Base-by-base conservation (phyloP, 2,113 vertebrate genomes). In the Eurystomus gularis region DNA sequence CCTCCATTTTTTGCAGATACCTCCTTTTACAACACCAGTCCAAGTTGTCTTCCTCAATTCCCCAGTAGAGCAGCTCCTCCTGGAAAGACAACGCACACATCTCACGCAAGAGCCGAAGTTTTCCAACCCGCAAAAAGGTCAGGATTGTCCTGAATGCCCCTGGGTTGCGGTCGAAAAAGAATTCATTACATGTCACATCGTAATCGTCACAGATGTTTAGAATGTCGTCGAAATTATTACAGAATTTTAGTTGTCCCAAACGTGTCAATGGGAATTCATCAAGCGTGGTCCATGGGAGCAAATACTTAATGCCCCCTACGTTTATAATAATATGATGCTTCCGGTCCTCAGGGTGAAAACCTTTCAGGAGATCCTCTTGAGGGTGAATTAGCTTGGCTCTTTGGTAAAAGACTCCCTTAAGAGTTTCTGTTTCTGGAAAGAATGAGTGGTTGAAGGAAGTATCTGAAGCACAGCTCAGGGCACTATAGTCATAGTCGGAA, bases 41-140 rank as follows among this genome's bases (percentile, higher is more conserved):
- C 97, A 99, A 93, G 91, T 96, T 99, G 97, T 99, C 98, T 97
- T 99, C 99, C 13, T 99, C 98, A 35, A 99, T 98, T 28, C 99
- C 99, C 99, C 99, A 99, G 98, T 99, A 99, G 4, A 99, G 98
- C 96, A 99, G 98, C 97, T 99, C 99, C 78, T 99, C 99, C 35
- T 98, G 98, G 98, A 99, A 99, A 37, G 99, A 99, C 68, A 99
- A 98, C 1, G 98, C 99, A 1, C 99, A 99, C 98, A 99, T 99
- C 96, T 99, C 99, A 5, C 99, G 96, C 91, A 99, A 95, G 69
- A 99, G 98, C 15, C 99, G 98, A 88, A 99, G 98, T 92, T 99
- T 99, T 6, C 99, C 99, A 0, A 99, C 99, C 28, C 99, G 97
- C 97, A 99, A 96, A 97, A 99, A 99, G 51, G 99, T 99, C 97